phyloP scores from a whole-genome alignment of 2,888 invertebrate genomes.

The Saturnia pavonia region DNA sequence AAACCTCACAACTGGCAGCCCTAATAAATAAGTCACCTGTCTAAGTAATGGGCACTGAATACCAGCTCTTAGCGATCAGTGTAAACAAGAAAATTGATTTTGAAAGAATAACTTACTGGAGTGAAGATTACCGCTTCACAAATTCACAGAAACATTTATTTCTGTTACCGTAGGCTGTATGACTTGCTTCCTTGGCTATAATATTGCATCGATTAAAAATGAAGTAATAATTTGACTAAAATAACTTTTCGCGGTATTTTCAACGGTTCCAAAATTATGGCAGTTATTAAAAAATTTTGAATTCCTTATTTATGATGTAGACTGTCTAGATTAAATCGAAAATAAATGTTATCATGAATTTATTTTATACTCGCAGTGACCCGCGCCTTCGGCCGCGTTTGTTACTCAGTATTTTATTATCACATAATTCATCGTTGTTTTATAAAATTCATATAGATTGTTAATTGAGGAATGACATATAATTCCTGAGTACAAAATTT shows the following conservation, averaged over 20 bases:
- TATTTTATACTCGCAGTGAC: no score
- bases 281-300: background rate
- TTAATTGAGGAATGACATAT: no score
- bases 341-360: background rate
- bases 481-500: no score
- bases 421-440: no score
- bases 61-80: constrained; percentile 65
- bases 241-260: constrained; percentile 9
- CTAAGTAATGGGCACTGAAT: constrained; percentile 64
- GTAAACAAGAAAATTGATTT: constrained; percentile 80
- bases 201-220: constrained; percentile 9
- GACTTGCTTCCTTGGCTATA: background rate
- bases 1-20: constrained; percentile 37
- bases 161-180: constrained; percentile 39
- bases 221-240: background rate
- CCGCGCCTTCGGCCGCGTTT: no score
- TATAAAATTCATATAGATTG: no score
- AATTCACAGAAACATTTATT: constrained; percentile 68
- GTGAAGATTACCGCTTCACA: constrained; percentile 47
- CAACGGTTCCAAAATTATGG: background rate
- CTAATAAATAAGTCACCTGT: constrained; percentile 36
- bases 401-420: no score
- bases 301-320: background rate
- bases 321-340: background rate
- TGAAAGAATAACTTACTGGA: constrained; percentile 61